phyloP scores from a whole-genome alignment of 2,888 invertebrate species.

The Ethmia dodecea region DNA sequence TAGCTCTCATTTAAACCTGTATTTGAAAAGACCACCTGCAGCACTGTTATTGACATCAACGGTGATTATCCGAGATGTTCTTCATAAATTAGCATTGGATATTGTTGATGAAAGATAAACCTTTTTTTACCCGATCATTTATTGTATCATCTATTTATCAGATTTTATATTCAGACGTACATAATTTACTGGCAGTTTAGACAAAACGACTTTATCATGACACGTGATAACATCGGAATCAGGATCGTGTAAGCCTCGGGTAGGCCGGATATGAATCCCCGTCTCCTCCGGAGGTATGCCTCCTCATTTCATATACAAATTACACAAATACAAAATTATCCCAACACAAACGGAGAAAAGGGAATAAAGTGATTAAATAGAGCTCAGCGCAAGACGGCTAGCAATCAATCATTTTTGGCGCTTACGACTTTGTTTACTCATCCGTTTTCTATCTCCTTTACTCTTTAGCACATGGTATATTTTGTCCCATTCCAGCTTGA shows the following conservation, averaged over 20 bases:
- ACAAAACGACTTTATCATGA: slow-evolving; percentile 24
- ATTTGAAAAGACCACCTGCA: too few species aligned
- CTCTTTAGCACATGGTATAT: slow-evolving; percentile 27
- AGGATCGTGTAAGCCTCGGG: slow-evolving; percentile 45
- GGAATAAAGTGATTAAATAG: slow-evolving; percentile 80
- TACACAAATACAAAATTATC: slow-evolving; percentile 77
- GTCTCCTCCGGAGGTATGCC: slow-evolving; percentile 51
- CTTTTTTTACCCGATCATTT: too few species aligned
- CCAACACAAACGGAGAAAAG: slow-evolving; percentile 77
- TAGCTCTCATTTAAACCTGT: too few species aligned
- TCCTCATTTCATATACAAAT: slow-evolving; percentile 75
- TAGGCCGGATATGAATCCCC: slow-evolving; percentile 63
- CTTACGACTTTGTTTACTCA: slow-evolving; percentile 66
- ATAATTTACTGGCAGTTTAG: background rate
- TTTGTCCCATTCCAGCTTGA: slow-evolving; percentile 64
- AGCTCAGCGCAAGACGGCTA: slow-evolving; percentile 76
- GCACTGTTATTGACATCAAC: too few species aligned
- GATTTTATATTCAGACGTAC: too few species aligned
- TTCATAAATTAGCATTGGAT: slow-evolving; percentile 1
- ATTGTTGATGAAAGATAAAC: too few species aligned
- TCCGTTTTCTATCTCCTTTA: slow-evolving; percentile 44
- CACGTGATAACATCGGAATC: slow-evolving; percentile 60
- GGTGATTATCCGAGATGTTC: slow-evolving; percentile 2
- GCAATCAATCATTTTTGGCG: slow-evolving; percentile 78
- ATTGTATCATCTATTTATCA: too few species aligned